These are phyloP conservation scores for Habroteleia sp. DNA, from an alignment of 2,888 invertebrate genomes.

Conservation along the genomic window DNA sequence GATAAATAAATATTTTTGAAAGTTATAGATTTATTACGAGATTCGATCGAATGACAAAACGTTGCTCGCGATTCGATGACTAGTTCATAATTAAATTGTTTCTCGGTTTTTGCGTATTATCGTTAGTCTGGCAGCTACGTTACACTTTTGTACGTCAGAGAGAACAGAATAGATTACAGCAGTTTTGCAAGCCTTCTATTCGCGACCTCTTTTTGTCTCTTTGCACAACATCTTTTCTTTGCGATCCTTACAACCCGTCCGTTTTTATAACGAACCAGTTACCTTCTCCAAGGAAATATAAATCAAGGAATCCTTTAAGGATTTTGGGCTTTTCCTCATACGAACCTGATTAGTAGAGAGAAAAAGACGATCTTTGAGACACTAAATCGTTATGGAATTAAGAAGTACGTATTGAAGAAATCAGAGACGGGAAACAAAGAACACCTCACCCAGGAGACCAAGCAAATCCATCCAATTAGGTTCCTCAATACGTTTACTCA, in stretches of 20 bases:
- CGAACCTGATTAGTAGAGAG: background rate
- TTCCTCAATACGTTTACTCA: too few species aligned
- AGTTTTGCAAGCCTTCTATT: background rate
- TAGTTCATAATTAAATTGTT: background rate
- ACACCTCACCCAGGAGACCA: background rate
- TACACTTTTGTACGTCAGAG: conserved; percentile 19
- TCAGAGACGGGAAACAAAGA: background rate
- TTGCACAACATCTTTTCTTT: conserved; percentile 24
- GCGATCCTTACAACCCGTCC: conserved; percentile 71
- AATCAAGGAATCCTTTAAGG: conserved; percentile 10
- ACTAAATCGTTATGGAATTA: conserved; percentile 7
- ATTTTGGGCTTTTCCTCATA: background rate
- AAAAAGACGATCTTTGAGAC: conserved; percentile 5
- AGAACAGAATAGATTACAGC: conserved; percentile 31
- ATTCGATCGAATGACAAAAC: conserved; percentile 12
- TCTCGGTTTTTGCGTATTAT: conserved; percentile 14
- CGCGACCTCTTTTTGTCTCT: conserved; percentile 12
- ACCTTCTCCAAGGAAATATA: background rate
- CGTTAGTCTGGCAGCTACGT: conserved; percentile 44
- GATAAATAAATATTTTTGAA: conserved; percentile 59
- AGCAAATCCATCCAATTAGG: conserved; percentile 22
- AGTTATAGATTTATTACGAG: conserved; percentile 44
- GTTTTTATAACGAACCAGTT: conserved; percentile 19
- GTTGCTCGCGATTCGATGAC: conserved; percentile 4
- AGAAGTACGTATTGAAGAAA: conserved; percentile 3